Base-by-base conservation (phyloP, 2,113 vertebrate genomes). In the Catharus fuscescens region DNA sequence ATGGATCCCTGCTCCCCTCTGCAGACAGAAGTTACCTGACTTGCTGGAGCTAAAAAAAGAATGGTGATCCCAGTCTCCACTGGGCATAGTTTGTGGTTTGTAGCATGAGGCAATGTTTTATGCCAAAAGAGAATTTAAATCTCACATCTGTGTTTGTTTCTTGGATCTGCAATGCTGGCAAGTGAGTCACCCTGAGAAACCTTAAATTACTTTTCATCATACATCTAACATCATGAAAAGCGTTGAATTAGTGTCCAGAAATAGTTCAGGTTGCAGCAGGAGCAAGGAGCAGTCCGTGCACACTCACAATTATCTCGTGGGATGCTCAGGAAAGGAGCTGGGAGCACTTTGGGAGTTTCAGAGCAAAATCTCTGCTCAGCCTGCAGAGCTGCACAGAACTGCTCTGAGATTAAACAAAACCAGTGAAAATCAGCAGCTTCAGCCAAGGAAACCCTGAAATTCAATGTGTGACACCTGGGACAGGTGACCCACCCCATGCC, bases 61-160 rank as follows among this genome's bases (percentile, higher is more conserved):
- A 56, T 1, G 34, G 16, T 10, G n/a, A 44, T 91, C 26, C 61
- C 36, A 77, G 70, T 83, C 91, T 94, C 57, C 62, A 85, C 9
- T 88, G 66, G 74, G 66, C 73, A 95, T 23, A 65, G 66, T 86
- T 93, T 92, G 87, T 59, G 95, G 90, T 94, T 95, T 93, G n/a
- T 11, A 76, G 45, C 65, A 78, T 65, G 50, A 95, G 80, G 90
- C 86, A 91, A 42, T 5, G 23, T 48, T 88, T 82, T 65, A 79
- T 53, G 81, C 90, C 88, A 94, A 94, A 84, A 59, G 50, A 89
- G 90, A 93, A 89, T 91, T 93, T 86, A 76, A 88, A 94, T 86
- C 83, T 95, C 88, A 86, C 92, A 93, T 96, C 92, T 95, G 88
- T 78, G 80, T 94, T 90, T 96, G 90, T 60, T 94, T 93, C 93